Evolutionary conservation across 1,140 invertebrate species (phyloP).

Genomic region (Drosophila nigromelanica): DNA sequence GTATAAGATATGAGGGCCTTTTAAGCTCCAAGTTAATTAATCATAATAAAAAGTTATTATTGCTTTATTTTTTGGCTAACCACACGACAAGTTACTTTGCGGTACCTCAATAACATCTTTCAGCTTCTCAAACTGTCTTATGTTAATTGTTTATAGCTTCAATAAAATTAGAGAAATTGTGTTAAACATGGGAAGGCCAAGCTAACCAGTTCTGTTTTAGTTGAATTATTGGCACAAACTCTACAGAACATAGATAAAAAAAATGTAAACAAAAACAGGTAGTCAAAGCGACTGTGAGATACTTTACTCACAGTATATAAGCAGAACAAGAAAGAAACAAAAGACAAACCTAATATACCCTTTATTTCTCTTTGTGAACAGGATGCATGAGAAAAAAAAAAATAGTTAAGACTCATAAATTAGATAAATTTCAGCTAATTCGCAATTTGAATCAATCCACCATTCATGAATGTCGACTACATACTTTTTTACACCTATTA

Average conservation of each 20-base stretch:
- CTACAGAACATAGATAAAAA: background rate
- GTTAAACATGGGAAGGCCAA: background rate
- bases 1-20: too few species aligned
- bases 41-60: conserved; percentile 6
- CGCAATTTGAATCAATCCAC: background rate
- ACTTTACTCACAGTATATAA: background rate
- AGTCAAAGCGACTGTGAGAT: background rate
- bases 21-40: background rate
- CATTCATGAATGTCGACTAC: background rate
- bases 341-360: background rate
- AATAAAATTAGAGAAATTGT: background rate
- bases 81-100: background rate
- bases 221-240: background rate
- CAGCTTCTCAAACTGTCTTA: background rate
- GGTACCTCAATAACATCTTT: background rate
- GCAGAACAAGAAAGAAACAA: background rate
- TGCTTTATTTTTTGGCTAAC: background rate
- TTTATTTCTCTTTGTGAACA: background rate
- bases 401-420: background rate
- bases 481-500: background rate
- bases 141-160: background rate
- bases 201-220: background rate
- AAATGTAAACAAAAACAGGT: background rate
- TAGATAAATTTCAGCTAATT: background rate
- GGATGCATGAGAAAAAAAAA: background rate